Evolutionary conservation across 2,888 invertebrate species (phyloP), one percentile per base, ranked within the genome.

Genomic region (Leucoma salicis): DNA sequence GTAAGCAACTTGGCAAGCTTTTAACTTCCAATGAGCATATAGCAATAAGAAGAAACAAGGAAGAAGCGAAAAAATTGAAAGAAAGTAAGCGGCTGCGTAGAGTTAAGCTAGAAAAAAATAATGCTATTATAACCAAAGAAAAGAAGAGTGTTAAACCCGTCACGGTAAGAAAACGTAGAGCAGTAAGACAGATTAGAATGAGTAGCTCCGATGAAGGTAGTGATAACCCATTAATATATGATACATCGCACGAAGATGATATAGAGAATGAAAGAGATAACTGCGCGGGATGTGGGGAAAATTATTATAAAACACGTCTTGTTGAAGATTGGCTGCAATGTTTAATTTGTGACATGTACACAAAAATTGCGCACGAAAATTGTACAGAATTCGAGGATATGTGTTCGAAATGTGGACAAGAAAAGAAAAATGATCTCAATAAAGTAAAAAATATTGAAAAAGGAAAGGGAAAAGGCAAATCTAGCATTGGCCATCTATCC

Each of bases 311-410:
- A 1, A 31, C 31, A 1, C 12, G 7, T 13, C 13, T 31, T 8
- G 14, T 31, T 12, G 39, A 39, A 39, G 38, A 38, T 25, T 38
- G 31, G 38, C 24, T 31, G 18, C 24, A 38, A 12, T 38, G 38
- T 14, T n/a, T 31, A 2, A 14, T 31, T 13, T 38, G 38, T 14
- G n/a, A 24, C 2, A 2, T 18, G 4, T 37, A 29, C 29, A n/a
- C n/a, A n/a, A n/a, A 16, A 16, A 4, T 3, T 3, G 24, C 31
- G 14, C 31, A 38, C 24, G 38, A 38, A 38, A 37, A 38, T 14
- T 38, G 31, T 24, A 38, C 38, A 16, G 31, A 11, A 13, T 38
- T 38, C 24, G 38, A 38, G 6, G 14, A 38, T 21, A 38, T 24
- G 14, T 38, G 38, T 11, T 16, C 31, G 4, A 36, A 21, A 14